Conservation (phyloP, 1,140 invertebrate genomes). For the Nilaparvata lugens region DNA sequence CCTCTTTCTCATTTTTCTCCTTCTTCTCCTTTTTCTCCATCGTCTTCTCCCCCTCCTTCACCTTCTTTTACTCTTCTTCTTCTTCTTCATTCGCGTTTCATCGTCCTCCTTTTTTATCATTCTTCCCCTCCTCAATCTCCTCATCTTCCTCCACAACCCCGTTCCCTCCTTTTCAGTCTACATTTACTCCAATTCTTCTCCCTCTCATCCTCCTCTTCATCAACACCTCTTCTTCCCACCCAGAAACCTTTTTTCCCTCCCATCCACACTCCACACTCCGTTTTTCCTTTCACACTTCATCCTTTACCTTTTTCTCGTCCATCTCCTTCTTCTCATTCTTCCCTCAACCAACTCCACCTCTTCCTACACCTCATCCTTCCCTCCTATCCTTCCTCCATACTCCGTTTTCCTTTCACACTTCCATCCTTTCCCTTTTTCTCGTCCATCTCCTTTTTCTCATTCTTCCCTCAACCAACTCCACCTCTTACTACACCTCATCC, state of each 20-base stretch:
- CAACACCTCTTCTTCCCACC: too few relatives aligned
- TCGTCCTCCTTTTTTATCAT: not conserved
- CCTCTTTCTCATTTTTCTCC: constrained; percentile 10
- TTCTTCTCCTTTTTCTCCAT: not conserved
- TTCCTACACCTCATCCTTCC: too few relatives aligned
- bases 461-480: not conserved
- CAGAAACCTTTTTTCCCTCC: too few relatives aligned
- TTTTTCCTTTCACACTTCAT: too few relatives aligned
- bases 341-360: not conserved
- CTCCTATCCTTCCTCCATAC: not conserved
- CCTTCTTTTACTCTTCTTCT: not conserved
- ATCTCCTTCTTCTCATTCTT: not conserved
- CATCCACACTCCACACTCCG: too few relatives aligned
- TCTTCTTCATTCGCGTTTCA: not conserved
- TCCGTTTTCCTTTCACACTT: too few relatives aligned
- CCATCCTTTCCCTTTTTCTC: too few relatives aligned
- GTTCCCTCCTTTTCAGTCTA: too few relatives aligned
- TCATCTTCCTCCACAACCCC: not conserved
- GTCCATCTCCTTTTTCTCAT: not conserved
- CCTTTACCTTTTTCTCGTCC: too few relatives aligned
- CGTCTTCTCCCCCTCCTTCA: constrained; percentile 5
- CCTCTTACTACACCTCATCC: too few relatives aligned
- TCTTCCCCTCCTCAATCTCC: not conserved
- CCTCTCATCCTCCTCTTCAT: not conserved
- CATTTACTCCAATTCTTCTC: not conserved